Percentiles rank a stretch among this genome's conserved stretches.
Evolutionary conservation across 2,888 invertebrate species (phyloP).

Genomic region (Caradrina kadenii): DNA sequence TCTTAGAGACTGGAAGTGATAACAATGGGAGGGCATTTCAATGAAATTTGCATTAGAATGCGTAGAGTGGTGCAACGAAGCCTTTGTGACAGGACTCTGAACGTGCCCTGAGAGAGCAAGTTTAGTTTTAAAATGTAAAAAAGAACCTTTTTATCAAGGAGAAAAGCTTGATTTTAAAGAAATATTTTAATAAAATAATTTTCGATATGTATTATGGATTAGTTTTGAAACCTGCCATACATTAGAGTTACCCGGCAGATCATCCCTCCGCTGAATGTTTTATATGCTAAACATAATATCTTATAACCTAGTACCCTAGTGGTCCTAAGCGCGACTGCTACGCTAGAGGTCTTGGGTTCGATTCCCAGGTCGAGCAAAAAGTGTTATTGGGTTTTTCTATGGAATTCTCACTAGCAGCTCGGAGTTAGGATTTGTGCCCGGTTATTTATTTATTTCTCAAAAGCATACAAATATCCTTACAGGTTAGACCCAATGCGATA

Average conservation of each 20-base stretch:
- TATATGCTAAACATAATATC: too few relatives aligned
- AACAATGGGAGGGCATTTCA: slow-evolving; percentile 86
- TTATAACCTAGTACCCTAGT: too few relatives aligned
- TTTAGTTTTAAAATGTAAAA: slow-evolving; percentile 58
- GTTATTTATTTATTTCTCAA: too few relatives aligned
- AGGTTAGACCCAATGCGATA: too few relatives aligned
- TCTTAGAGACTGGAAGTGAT: slow-evolving; percentile 81
- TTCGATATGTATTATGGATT: background rate
- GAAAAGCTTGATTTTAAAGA: slow-evolving; percentile 11
- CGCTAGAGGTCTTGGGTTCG: too few relatives aligned
- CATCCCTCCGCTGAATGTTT: background rate
- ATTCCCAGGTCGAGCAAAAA: too few relatives aligned
- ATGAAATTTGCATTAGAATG: slow-evolving; percentile 89
- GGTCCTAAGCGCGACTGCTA: too few relatives aligned
- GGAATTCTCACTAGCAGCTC: too few relatives aligned
- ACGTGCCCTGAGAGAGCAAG: slow-evolving; percentile 62
- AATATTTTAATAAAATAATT: background rate
- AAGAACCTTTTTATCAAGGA: slow-evolving; percentile 17
- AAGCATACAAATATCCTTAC: too few relatives aligned
- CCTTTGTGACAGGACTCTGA: slow-evolving; percentile 79
- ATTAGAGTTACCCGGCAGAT: background rate
- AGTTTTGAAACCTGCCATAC: background rate
- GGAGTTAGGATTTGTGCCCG: too few relatives aligned
- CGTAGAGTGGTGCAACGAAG: slow-evolving; percentile 80
- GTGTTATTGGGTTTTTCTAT: too few relatives aligned